Evolutionary conservation across 2,797 vertebrate genomes (phyloP).

Genomic region (Rhinella marina): DNA sequence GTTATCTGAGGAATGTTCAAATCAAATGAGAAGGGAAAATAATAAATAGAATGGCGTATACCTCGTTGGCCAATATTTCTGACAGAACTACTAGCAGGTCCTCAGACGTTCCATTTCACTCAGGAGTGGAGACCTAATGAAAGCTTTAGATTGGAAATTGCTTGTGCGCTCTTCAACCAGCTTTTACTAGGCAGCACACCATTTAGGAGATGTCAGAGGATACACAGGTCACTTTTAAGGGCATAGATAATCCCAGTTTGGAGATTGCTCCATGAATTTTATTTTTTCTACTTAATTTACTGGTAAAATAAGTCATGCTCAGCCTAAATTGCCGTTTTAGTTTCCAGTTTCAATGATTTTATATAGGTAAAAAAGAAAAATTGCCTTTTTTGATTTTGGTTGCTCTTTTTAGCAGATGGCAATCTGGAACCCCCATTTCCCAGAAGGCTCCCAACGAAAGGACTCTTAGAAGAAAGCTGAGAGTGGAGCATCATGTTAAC

Average conservation of each 20-base stretch:
- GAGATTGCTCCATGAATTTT: background rate
- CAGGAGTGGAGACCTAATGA: background rate
- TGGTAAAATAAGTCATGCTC: background rate
- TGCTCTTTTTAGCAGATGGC: background rate
- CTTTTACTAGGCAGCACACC: background rate
- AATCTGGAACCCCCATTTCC: background rate
- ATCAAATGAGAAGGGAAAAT: conserved; percentile 9
- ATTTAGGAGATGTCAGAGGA: background rate
- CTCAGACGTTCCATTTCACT: background rate
- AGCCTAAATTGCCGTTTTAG: background rate
- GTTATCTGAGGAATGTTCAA: background rate
- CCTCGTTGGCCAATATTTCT: background rate
- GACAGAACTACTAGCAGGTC: background rate
- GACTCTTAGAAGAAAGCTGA: too few species aligned
- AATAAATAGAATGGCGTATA: background rate
- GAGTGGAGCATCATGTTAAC: too few species aligned
- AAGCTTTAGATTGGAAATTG: background rate
- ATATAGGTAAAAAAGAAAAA: background rate
- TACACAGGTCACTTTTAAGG: background rate
- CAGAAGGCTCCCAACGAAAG: background rate
- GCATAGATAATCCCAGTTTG: background rate
- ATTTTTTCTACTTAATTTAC: background rate
- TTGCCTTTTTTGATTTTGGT: background rate
- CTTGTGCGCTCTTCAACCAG: background rate
- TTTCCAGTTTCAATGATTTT: background rate